Conservation (phyloP, 2,888 invertebrate genomes). For the Raillietiella orientalis region DNA sequence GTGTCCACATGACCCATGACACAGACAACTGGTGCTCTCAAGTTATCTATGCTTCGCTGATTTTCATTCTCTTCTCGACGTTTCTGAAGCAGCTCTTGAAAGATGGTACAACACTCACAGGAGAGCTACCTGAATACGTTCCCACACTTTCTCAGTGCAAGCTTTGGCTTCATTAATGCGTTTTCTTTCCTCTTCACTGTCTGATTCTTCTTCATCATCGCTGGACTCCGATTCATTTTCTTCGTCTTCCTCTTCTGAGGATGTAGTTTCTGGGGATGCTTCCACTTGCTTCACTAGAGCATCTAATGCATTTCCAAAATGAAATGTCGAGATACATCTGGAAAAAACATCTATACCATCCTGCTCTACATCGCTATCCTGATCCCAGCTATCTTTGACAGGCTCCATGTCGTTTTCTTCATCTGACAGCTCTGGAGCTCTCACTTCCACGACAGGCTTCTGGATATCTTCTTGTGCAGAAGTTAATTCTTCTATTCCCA, state of each 20-base stretch:
- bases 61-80: constrained; percentile 33
- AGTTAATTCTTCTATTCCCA: constrained; percentile 4
- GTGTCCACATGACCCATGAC: constrained; percentile 98
- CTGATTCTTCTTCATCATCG: constrained; percentile 4
- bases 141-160: constrained; percentile 31
- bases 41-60: constrained; percentile 25
- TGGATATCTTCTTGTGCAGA: constrained; percentile 13
- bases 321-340: not conserved
- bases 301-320: no score
- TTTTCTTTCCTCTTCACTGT: constrained; percentile 12
- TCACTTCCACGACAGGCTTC: constrained; percentile 17
- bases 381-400: constrained; percentile 9
- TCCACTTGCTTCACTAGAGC: no score
- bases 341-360: constrained; percentile 1
- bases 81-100: constrained; percentile 15
- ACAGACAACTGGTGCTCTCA: constrained; percentile 88
- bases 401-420: constrained; percentile 11
- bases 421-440: constrained; percentile 14
- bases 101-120: constrained; percentile 2
- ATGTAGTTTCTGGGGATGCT: no score
- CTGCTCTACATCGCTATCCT: constrained; percentile 13
- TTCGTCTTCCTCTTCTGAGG: constrained; percentile 5
- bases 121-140: constrained; percentile 27
- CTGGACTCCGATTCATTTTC: constrained; percentile 1
- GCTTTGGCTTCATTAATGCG: constrained; percentile 39